Conservation (phyloP, 1,140 invertebrate species). For the Cyrtorhinus lividipennis region DNA sequence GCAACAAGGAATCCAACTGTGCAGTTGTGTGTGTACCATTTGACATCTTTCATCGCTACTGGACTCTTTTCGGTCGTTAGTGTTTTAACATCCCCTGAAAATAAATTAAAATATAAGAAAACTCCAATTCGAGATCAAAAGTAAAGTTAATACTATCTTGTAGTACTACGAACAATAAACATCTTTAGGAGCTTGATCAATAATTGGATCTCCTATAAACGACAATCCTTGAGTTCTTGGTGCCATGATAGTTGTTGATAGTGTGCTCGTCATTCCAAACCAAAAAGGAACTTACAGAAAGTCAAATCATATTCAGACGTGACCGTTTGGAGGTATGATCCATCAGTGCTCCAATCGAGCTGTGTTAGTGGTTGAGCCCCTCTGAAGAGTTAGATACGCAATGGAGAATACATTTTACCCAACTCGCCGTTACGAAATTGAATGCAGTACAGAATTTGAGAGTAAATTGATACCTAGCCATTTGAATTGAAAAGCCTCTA, state of each 20-base stretch:
- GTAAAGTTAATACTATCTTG: neutral
- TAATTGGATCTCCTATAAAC: too few species aligned
- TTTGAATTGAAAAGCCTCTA: too few species aligned
- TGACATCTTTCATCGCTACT: conserved; percentile 73
- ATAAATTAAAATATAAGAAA: conserved; percentile 17
- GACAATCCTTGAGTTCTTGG: too few species aligned
- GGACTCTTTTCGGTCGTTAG: conserved; percentile 69
- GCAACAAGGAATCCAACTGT: conserved; percentile 70
- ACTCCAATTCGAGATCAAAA: conserved; percentile 13
- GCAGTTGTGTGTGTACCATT: conserved; percentile 73
- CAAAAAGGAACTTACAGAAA: conserved; percentile 69
- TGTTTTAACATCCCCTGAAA: conserved; percentile 70
- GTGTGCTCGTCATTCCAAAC: too few species aligned
- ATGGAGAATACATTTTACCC: too few species aligned
- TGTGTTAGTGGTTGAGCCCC: conserved; percentile 66
- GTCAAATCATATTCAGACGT: conserved; percentile 84
- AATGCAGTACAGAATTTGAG: too few species aligned
- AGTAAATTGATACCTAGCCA: too few species aligned
- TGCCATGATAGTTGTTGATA: too few species aligned
- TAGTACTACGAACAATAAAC: neutral
- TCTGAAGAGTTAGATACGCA: conserved; percentile 28
- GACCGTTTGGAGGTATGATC: conserved; percentile 71
- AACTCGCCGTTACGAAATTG: too few species aligned
- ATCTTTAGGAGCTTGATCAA: too few species aligned
- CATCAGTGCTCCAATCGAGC: conserved; percentile 83